Conservation (phyloP, 1,140 invertebrate species). For the Sinella curviseta region DNA sequence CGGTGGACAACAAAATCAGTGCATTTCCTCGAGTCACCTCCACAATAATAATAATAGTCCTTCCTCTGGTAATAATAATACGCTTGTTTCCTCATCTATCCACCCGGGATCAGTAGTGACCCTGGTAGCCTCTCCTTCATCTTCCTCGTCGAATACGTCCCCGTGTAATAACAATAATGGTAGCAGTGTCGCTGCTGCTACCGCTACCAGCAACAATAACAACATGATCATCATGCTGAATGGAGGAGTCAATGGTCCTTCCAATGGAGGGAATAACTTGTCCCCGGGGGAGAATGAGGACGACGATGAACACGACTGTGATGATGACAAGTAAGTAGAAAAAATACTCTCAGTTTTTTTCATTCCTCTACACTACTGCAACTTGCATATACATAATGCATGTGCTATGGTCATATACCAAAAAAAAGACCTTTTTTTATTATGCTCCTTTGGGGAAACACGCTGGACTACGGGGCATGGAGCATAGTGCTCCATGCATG, state of each 20-base stretch:
- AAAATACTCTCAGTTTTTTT: neutral
- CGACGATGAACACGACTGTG: conserved; percentile 49
- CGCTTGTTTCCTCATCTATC: no score
- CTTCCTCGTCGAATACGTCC: neutral
- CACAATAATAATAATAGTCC: neutral
- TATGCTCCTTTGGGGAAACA: neutral
- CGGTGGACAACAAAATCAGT: neutral
- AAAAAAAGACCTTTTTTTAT: neutral
- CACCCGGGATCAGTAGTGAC: no score
- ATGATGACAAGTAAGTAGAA: conserved; percentile 48
- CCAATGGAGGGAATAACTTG: conserved; percentile 29
- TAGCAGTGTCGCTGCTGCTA: neutral
- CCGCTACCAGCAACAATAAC: neutral
- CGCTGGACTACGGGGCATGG: no score
- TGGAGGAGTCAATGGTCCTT: conserved; percentile 8
- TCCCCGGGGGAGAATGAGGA: conserved; percentile 48
- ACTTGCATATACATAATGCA: neutral
- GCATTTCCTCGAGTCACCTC: neutral
- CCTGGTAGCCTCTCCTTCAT: neutral
- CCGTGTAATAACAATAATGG: neutral
- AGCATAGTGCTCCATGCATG: no score
- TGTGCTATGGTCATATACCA: no score
- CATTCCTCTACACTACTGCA: neutral
- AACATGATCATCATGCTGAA: neutral
- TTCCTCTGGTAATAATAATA: no score